A percentile compares a stretch with the other conserved stretches of the same genome.
Conservation (phyloP, 2,797 vertebrate species). For the Novumbra hubbsi region DNA sequence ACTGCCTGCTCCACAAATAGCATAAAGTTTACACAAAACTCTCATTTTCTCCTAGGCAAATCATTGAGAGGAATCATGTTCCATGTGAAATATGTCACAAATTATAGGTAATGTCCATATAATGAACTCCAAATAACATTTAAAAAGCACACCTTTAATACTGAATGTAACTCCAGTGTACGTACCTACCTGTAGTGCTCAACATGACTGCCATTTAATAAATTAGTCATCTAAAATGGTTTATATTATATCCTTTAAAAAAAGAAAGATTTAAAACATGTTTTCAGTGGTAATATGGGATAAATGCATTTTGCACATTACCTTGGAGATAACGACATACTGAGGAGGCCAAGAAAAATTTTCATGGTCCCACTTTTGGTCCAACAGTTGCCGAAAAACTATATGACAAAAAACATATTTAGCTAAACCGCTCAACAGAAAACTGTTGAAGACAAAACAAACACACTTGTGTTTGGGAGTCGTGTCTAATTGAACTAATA, state of each 20-base stretch:
- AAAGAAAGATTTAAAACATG: conserved; percentile 14
- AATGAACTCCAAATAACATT: conserved; percentile 32
- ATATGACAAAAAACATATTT: no score
- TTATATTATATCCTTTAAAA: conserved; percentile 27
- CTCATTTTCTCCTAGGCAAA: conserved; percentile 24
- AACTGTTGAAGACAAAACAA: no score
- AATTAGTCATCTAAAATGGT: conserved; percentile 28
- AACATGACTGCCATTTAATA: conserved; percentile 31
- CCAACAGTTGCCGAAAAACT: no score
- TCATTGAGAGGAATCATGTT: conserved; percentile 36
- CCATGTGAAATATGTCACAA: conserved; percentile 20
- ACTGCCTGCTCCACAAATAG: conserved; percentile 16
- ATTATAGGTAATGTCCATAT: conserved; percentile 40
- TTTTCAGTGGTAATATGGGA: conserved; percentile 24
- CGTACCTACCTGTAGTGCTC: conserved; percentile 24
- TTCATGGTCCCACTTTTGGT: no score
- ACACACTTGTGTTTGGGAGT: no score
- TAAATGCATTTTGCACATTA: background rate
- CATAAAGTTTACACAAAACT: conserved; percentile 28
- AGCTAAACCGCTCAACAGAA: no score
- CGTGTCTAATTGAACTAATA: no score
- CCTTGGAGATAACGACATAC: no score
- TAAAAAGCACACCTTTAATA: conserved; percentile 34
- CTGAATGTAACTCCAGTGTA: conserved; percentile 28
- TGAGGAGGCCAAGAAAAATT: no score